Evolutionary conservation across 2,888 invertebrate species (phyloP).

Genomic region (Drosophila borborema): DNA sequence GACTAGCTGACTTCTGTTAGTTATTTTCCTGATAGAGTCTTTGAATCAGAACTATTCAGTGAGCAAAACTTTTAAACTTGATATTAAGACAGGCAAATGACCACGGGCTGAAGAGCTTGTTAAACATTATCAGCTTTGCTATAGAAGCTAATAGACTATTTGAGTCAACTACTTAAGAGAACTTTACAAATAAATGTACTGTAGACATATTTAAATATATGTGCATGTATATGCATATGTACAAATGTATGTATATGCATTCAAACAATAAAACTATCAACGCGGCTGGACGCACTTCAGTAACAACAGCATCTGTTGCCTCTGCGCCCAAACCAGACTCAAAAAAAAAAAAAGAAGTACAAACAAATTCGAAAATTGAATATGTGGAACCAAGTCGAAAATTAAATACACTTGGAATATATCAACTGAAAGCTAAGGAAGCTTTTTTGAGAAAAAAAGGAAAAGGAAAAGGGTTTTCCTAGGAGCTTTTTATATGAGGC

Average conservation of each 20-base stretch:
- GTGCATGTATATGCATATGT: conserved; percentile 22
- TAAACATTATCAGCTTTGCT: conserved; percentile 5
- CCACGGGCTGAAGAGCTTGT: neutral
- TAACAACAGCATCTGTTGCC: conserved; percentile 57
- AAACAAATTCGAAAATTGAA: neutral
- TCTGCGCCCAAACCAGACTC: conserved; percentile 23
- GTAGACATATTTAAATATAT: conserved; percentile 15
- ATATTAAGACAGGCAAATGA: neutral
- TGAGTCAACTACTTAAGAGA: conserved; percentile 6
- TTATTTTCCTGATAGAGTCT: neutral
- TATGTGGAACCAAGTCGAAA: neutral
- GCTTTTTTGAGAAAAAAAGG: neutral
- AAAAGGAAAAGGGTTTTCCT: neutral
- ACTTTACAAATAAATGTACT: neutral
- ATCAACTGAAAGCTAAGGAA: neutral
- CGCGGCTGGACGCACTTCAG: conserved; percentile 72
- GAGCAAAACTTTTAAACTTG: neutral
- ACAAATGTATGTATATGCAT: conserved; percentile 29
- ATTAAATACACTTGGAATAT: neutral
- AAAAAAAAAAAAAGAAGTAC: neutral
- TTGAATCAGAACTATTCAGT: neutral
- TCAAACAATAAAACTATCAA: conserved; percentile 70
- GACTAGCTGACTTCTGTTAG: too few relatives aligned
- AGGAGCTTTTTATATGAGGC: neutral
- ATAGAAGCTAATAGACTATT: conserved; percentile 1